phyloP scores from a whole-genome alignment of 2,113 vertebrate genomes.

The Lycaon pictus region DNA sequence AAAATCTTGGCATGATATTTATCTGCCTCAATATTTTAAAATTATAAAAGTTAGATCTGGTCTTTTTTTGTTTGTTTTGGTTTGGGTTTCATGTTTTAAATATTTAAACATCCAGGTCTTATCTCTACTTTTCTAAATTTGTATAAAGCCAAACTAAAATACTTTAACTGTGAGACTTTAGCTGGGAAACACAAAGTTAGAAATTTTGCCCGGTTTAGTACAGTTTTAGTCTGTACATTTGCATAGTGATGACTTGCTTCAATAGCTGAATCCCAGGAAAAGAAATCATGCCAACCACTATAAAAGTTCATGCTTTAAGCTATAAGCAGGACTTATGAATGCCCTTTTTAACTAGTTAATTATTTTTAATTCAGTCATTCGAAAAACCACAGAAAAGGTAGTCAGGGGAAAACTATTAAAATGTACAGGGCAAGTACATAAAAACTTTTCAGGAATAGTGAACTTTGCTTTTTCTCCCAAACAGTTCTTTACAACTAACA shows the following conservation, averaged over 20 bases:
- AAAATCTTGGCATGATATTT: conserved; percentile 48
- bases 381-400: neutral
- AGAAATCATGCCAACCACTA: neutral
- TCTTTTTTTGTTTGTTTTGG: neutral
- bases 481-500: conserved; percentile 15
- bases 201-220: conserved; percentile 36
- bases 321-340: neutral
- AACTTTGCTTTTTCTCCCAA: neutral
- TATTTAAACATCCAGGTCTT: neutral
- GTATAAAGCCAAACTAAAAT: conserved; percentile 39
- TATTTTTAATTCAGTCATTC: conserved; percentile 6
- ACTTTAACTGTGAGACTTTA: conserved; percentile 55
- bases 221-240: conserved; percentile 31
- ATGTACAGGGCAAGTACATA: neutral
- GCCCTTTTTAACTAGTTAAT: neutral
- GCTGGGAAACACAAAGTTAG: neutral
- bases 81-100: conserved; percentile 53
- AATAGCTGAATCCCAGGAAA: neutral
- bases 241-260: neutral
- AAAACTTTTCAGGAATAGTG: conserved; percentile 49
- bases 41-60: neutral
- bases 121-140: conserved; percentile 15
- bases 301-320: neutral
- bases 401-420: neutral
- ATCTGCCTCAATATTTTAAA: conserved; percentile 41